Conservation (phyloP, 2,113 vertebrate genomes). For the Pterocles burchelli region DNA sequence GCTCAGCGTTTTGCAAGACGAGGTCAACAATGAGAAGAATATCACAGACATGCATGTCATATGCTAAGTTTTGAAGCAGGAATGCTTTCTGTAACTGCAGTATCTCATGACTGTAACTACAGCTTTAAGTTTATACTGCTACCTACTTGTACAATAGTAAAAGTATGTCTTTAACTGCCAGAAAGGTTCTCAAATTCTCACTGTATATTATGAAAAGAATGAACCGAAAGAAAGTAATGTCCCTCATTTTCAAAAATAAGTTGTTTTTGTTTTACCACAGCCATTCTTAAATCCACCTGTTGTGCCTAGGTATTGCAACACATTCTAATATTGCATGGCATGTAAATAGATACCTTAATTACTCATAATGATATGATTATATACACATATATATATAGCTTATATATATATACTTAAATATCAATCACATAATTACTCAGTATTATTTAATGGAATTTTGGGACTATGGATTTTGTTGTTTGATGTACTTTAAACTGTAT, state of each 20-base stretch:
- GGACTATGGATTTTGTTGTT: constrained; percentile 63
- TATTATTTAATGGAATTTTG: constrained; percentile 61
- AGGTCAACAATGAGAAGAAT: not conserved
- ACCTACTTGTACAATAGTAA: not conserved
- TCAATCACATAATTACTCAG: constrained; percentile 27
- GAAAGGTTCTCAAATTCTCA: not conserved
- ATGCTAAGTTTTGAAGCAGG: constrained; percentile 10
- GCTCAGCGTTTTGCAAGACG: not conserved
- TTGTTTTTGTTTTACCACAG: not conserved
- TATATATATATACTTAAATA: constrained; percentile 57
- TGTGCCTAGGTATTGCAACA: constrained; percentile 47
- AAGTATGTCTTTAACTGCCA: constrained; percentile 14
- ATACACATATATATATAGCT: constrained; percentile 41
- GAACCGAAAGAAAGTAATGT: not conserved
- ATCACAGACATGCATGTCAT: not conserved
- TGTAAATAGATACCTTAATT: constrained; percentile 64
- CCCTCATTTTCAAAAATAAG: not conserved
- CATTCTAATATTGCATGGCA: constrained; percentile 45
- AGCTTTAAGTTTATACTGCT: constrained; percentile 1
- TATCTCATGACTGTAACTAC: not conserved
- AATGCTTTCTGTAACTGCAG: not conserved
- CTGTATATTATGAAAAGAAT: constrained; percentile 5
- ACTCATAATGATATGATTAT: constrained; percentile 60
- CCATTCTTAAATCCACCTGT: constrained; percentile 38
- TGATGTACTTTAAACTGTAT: constrained; percentile 68